These are phyloP conservation scores for Tursiops truncatus DNA, from an alignment of 2,113 vertebrate species.

Conservation along the genomic window DNA sequence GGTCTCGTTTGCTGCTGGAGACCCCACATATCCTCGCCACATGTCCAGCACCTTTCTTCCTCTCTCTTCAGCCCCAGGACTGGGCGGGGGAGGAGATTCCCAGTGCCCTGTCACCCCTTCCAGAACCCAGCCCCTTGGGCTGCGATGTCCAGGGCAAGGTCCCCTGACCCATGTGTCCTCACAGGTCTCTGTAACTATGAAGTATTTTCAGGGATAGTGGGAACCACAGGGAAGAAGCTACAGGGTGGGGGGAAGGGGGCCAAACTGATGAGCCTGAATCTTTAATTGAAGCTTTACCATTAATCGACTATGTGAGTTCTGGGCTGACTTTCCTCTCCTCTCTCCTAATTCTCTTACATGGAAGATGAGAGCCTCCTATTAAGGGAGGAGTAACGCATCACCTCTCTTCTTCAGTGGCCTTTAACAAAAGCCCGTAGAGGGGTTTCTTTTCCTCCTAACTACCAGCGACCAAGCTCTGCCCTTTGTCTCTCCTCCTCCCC, in stretches of 20 bases:
- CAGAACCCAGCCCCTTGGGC: background rate
- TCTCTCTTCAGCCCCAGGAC: background rate
- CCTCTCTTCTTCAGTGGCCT: background rate
- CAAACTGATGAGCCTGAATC: background rate
- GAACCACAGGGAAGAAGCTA: background rate
- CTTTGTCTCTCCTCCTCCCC: background rate
- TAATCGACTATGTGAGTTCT: rapidly evolving
- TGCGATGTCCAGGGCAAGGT: background rate
- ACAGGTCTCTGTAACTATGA: background rate
- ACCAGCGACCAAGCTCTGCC: background rate
- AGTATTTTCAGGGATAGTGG: background rate
- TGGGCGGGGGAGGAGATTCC: background rate
- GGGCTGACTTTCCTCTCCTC: background rate
- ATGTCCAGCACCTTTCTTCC: background rate
- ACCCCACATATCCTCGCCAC: background rate
- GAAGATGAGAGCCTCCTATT: background rate
- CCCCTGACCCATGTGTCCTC: background rate
- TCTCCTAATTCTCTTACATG: background rate
- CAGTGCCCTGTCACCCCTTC: background rate
- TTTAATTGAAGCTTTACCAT: rapidly evolving
- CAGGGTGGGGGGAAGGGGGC: background rate
- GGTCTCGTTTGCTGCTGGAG: background rate
- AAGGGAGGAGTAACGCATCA: rapidly evolving
- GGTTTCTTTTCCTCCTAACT: background rate
- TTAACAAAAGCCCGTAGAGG: background rate